A percentile compares a stretch with the other conserved stretches of the same genome.
Evolutionary conservation across 2,797 vertebrate species (phyloP).

Genomic region (Pantherophis vulpinus): DNA sequence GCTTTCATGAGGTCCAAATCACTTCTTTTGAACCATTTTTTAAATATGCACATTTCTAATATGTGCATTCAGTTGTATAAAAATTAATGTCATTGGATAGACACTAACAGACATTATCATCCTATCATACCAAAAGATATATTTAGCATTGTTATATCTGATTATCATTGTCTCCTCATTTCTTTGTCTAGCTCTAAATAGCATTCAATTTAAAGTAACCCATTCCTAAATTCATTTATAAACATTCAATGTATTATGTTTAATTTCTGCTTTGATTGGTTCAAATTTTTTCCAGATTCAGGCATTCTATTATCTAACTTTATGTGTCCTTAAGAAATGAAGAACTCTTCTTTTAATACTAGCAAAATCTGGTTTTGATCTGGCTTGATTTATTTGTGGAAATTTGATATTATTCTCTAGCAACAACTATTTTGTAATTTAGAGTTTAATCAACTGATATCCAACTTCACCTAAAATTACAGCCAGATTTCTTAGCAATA

Average conservation of each 20-base stretch:
- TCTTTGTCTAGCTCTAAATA: not conserved
- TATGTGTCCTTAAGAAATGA: not conserved
- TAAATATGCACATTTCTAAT: not conserved
- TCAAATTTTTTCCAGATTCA: not conserved
- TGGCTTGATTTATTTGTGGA: not conserved
- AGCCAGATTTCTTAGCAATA: not conserved
- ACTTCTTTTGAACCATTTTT: not conserved
- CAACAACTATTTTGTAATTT: not conserved
- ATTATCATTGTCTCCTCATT: not conserved
- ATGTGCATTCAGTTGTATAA: not conserved
- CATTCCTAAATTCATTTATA: not conserved
- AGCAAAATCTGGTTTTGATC: not conserved
- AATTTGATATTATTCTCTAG: not conserved
- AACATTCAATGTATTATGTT: not conserved
- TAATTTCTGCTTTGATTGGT: not conserved
- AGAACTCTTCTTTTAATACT: not conserved
- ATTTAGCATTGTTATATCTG: not conserved
- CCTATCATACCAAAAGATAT: not conserved
- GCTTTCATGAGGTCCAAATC: not conserved
- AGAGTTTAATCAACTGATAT: not conserved
- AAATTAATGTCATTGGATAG: not conserved
- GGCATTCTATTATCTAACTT: not conserved
- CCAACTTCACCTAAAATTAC: not conserved
- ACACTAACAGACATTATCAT: not conserved
- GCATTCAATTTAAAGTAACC: not conserved